A percentile compares a stretch with the other conserved stretches of the same genome.
Conservation (phyloP, 1,140 invertebrate species). For the Eulimnadia texana region DNA sequence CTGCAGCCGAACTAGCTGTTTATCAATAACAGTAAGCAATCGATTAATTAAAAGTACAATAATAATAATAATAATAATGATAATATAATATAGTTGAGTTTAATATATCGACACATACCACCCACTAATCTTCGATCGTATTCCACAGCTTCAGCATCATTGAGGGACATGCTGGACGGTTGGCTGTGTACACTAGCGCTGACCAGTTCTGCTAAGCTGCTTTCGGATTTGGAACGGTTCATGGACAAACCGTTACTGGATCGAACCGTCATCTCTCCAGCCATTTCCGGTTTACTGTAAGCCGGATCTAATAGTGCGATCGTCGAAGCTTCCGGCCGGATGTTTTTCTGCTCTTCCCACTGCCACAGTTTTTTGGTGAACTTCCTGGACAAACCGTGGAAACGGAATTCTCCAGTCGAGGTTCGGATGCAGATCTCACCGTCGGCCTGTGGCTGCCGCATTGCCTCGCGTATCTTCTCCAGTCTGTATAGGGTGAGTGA, state of each 20-base stretch:
- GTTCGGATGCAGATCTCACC: slow-evolving; percentile 64
- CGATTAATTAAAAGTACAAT: background rate
- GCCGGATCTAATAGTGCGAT: slow-evolving; percentile 53
- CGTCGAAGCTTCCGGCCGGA: slow-evolving; percentile 61
- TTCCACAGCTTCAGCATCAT: slow-evolving; percentile 39
- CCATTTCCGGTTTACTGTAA: slow-evolving; percentile 30
- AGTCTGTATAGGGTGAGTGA: slow-evolving; percentile 30
- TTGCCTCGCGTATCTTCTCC: slow-evolving; percentile 41
- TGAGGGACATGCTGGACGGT: slow-evolving; percentile 52
- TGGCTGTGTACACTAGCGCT: slow-evolving; percentile 34
- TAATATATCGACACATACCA: too few species aligned
- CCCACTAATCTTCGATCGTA: slow-evolving; percentile 5
- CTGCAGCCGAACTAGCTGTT: slow-evolving; percentile 20
- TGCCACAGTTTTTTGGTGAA: slow-evolving; percentile 78
- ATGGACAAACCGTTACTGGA: slow-evolving; percentile 21
- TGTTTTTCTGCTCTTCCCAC: slow-evolving; percentile 72
- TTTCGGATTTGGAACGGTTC: slow-evolving; percentile 51
- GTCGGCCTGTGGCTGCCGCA: slow-evolving; percentile 32
- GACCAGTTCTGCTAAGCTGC: slow-evolving; percentile 42
- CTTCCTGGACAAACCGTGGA: slow-evolving; percentile 68
- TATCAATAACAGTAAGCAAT: slow-evolving; percentile 25
- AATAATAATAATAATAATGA: background rate
- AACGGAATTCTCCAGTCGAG: slow-evolving; percentile 60
- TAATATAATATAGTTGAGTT: background rate
- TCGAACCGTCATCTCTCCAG: slow-evolving; percentile 24